A percentile compares a stretch with the other conserved stretches of the same genome.
phyloP scores from a whole-genome alignment of 2,797 vertebrate species.

The Labroides dimidiatus region DNA sequence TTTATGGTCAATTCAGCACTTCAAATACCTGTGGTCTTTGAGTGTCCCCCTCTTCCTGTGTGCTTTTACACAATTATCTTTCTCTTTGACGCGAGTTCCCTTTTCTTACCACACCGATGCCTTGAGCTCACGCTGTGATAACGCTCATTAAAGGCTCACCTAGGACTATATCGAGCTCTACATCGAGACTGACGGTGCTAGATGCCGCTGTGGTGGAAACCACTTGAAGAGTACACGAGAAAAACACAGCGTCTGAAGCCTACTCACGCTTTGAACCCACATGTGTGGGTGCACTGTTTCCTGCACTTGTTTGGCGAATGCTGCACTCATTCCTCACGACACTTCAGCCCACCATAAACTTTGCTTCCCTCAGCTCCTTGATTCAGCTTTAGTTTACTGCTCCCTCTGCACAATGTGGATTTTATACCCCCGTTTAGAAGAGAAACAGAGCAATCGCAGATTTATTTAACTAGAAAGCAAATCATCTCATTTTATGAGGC shows the following conservation, averaged over 20 bases:
- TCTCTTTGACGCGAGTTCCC: slow-evolving; percentile 7
- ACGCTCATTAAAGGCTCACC: slow-evolving; percentile 45
- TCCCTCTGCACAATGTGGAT: neutral
- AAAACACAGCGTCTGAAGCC: slow-evolving; percentile 7
- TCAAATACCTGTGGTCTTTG: slow-evolving; percentile 37
- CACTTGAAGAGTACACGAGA: slow-evolving; percentile 21
- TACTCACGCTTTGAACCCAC: slow-evolving; percentile 34
- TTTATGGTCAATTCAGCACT: slow-evolving; percentile 44
- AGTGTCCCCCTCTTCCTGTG: neutral
- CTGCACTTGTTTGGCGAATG: slow-evolving; percentile 31
- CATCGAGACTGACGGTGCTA: slow-evolving; percentile 19
- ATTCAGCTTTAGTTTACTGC: neutral
- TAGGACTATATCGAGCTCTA: slow-evolving; percentile 10
- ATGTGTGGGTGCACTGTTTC: slow-evolving; percentile 31
- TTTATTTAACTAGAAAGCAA: slow-evolving; percentile 35
- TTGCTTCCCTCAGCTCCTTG: slow-evolving; percentile 7
- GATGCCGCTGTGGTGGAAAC: slow-evolving; percentile 20
- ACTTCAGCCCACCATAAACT: neutral
- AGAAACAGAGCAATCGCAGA: slow-evolving; percentile 11
- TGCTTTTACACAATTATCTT: slow-evolving; percentile 10
- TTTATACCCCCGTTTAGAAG: slow-evolving; percentile 22
- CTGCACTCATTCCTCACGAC: slow-evolving; percentile 4
- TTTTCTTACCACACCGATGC: neutral
- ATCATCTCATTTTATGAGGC: slow-evolving; percentile 29
- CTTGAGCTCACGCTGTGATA: neutral